Base-by-base conservation (phyloP, 2,888 invertebrate genomes). In the Acleris emargana region DNA sequence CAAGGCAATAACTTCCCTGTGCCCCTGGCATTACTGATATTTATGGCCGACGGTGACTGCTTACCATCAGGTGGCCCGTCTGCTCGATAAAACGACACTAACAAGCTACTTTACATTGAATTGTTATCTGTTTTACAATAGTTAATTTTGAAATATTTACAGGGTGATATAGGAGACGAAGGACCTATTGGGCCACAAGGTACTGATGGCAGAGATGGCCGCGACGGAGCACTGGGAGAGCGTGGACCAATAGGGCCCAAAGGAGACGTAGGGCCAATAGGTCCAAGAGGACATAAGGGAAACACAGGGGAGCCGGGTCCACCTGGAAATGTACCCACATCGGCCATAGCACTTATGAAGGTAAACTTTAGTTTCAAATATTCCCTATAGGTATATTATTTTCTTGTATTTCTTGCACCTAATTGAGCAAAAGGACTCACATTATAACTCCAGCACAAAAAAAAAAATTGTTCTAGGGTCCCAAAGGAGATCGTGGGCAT, bases 161-260 rank as follows among this genome's bases (percentile, higher is more conserved):
- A 94, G 75, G 98, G 98, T 58, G 93, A 92, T 68, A 93, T 93
- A 61, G 97, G 97, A 55, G 95, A 96, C 5, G 88, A 94, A 67
- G 96, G 96, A 18, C 78, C 87, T 47, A 93, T 93, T 1, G 96
- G 96, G 4, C 82, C 87, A 16, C 62, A 66, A 38, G 90, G 90
- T 13, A 58, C 55, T 9, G 68, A 72, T 1, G 90, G 89, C 1
- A 67, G 63, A 25, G 73, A 82, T 66, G 90, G 90, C 22, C 88
- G 91, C 9, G 84, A 91, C 49, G 97, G 97, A 59, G 77, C 83
- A 0, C 91, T 91, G 45, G 97, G 97, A 22, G 72, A 79, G 1
- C 94, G 93, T 80, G 96, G 96, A 51, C 89, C 91, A n/a, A 93
- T 93, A 76, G 95, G 95, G 2, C 81, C 83, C 3, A 93, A 93